phyloP scores from a whole-genome alignment of 2,113 vertebrate genomes.

The Dinomys branickii region DNA sequence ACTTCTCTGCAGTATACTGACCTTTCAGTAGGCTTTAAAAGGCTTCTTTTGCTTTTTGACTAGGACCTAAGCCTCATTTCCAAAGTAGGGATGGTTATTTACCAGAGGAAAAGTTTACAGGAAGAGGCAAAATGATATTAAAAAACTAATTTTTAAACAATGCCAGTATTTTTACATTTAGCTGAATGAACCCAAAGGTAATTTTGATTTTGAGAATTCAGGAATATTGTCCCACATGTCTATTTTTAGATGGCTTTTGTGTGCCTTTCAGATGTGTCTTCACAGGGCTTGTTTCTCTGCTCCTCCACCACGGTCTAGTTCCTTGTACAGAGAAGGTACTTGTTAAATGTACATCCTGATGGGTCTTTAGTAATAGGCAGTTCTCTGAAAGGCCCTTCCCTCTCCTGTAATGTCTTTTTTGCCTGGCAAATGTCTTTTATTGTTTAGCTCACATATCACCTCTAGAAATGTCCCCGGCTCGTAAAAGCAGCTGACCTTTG shows the following conservation, averaged over 20 bases:
- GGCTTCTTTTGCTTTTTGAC: neutral
- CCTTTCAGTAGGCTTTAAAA: neutral
- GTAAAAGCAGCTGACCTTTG: neutral
- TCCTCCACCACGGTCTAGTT: neutral
- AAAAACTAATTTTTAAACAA: neutral
- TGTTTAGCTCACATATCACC: neutral
- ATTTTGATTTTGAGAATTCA: neutral
- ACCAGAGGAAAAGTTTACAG: neutral
- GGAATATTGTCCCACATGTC: neutral
- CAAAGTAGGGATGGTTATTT: neutral
- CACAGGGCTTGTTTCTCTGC: neutral
- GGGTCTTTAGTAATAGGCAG: neutral
- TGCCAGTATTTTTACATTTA: neutral
- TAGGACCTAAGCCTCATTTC: neutral
- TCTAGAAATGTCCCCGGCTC: neutral
- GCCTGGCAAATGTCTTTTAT: slow-evolving; percentile 4
- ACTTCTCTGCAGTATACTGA: neutral
- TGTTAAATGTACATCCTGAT: neutral
- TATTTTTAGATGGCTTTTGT: neutral
- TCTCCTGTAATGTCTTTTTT: neutral
- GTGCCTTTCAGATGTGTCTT: neutral
- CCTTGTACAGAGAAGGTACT: neutral
- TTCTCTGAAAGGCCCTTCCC: neutral
- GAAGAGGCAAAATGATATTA: neutral
- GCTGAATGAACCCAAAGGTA: neutral